A percentile compares a stretch with the other conserved stretches of the same genome.
Conservation (phyloP, 2,113 vertebrate genomes). For the Vidua macroura region DNA sequence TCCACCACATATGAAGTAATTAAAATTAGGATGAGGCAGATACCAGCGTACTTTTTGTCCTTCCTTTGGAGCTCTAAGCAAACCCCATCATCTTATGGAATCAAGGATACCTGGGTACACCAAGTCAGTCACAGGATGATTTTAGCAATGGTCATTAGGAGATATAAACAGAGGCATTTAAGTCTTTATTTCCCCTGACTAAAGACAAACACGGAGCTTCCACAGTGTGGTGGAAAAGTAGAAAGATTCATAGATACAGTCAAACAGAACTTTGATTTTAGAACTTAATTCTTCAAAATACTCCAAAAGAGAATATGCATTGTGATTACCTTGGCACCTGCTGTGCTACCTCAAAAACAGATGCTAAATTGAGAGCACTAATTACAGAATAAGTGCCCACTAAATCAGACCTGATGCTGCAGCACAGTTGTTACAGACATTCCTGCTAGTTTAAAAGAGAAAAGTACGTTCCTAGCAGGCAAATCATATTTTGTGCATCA, state of each 20-base stretch:
- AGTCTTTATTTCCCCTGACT: not conserved
- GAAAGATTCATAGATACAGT: not conserved
- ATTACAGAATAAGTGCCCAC: not conserved
- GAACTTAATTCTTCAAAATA: not conserved
- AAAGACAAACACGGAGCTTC: not conserved
- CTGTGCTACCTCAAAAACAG: not conserved
- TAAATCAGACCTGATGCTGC: not conserved
- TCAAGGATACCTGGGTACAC: not conserved
- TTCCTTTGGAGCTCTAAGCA: not conserved
- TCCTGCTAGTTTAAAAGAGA: not conserved
- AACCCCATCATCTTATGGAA: not conserved
- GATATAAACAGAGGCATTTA: not conserved
- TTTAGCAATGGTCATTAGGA: not conserved
- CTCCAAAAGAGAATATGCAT: not conserved
- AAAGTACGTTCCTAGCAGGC: not conserved
- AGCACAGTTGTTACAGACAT: not conserved
- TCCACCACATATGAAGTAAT: not conserved
- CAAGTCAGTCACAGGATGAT: not conserved
- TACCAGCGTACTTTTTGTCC: accelerated
- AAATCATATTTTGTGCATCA: not conserved
- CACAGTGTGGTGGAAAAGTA: not conserved
- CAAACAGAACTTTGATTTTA: not conserved
- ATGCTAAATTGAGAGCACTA: not conserved
- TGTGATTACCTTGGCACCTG: not conserved
- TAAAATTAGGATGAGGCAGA: not conserved